Percentiles rank a stretch among this genome's conserved stretches.
These are phyloP conservation scores for Xestia ashworthii DNA, from an alignment of 2,888 invertebrate genomes.

Conservation along the genomic window DNA sequence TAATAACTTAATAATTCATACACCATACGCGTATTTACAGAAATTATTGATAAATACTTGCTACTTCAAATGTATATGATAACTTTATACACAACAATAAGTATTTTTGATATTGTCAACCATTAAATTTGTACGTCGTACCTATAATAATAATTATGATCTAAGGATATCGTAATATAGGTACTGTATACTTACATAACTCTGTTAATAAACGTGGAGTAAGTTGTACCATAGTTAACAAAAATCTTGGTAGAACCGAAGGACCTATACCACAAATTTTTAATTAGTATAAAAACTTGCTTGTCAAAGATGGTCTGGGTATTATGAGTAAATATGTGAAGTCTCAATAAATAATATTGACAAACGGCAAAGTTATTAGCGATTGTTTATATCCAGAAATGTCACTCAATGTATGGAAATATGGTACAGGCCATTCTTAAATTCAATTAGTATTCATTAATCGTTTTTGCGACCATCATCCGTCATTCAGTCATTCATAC, in stretches of 20 bases:
- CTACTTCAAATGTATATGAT: neutral
- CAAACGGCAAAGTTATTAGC: no score
- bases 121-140: slow-evolving; percentile 2
- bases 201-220: neutral
- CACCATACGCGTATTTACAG: slow-evolving; percentile 31
- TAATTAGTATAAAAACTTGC: no score
- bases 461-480: no score
- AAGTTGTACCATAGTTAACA: neutral
- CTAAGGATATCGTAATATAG: neutral
- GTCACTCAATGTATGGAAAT: no score
- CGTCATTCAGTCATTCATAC: no score
- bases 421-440: no score
- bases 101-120: slow-evolving; percentile 30
- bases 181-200: neutral
- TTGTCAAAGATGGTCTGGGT: no score
- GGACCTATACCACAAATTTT: no score
- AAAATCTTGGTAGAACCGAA: neutral
- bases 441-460: no score
- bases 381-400: no score
- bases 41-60: slow-evolving; percentile 2
- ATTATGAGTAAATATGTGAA: no score
- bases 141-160: neutral
- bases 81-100: slow-evolving; percentile 20
- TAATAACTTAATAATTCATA: slow-evolving; percentile 12
- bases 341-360: no score